Evolutionary conservation across 1,140 invertebrate species (phyloP), one percentile per base, ranked within the genome.

Genomic region (Trissolcus basalis): DNA sequence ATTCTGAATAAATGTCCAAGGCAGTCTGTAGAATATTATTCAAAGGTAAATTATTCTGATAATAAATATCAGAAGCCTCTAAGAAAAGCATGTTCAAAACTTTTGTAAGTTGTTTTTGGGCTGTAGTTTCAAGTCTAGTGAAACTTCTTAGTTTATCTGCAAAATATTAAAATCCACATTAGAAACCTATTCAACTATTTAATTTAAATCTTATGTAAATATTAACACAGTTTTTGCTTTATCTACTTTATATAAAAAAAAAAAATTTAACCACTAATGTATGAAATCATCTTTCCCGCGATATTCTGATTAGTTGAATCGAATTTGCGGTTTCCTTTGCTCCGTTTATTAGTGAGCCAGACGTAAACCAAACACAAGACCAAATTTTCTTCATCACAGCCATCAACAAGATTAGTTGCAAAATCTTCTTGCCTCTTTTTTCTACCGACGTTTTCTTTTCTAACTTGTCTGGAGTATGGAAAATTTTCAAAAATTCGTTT

Each of bases 401-500:
- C 45, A 11, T 27, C 69, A 11, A 54, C 63, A 12, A 0, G 10
- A 50, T 78, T 43, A 0, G 32, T 3, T 7, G 16, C 32, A 72
- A 80, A 82, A 56, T 87, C 82, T 14, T 67, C 51, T 47, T 84
- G 81, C 9, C 74, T 76, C 67, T 84, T 86, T 27, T 41, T 80
- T 1, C 10, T 2, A 10, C n/a, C 0, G 4, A 2, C 2, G 33
- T 33, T 1, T 49, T 27, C 50, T 27, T 4, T 65, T 41, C 4
- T 9, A 10, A n/a, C 6, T 27, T 69, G 19, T 4, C 35, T 83
- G 76, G 14, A 82, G 80, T 91, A 92, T 1, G 91, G 91, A 78
- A 92, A 91, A 27, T 85, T 82, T n/a, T 77, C 80, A 6, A 90
- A 81, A 56, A 91, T 89, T 84, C 89, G 89, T 75, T 86, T 87